Evolutionary conservation across 2,888 invertebrate genomes (phyloP).

Genomic region (Synanthedon formicaeformis): DNA sequence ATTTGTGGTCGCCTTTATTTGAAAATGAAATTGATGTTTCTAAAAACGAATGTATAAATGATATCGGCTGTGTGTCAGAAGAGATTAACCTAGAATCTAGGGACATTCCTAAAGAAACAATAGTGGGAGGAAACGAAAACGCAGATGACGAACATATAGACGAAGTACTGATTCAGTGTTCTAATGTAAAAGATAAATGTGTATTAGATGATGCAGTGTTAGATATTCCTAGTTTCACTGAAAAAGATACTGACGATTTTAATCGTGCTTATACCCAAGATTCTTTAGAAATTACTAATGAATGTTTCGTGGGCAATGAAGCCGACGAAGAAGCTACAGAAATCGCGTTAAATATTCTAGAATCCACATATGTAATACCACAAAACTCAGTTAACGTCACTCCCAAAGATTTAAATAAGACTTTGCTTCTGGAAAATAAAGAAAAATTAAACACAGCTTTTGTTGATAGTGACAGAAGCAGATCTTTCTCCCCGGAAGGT

Average conservation of each 20-base stretch:
- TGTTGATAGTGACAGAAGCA: conserved; percentile 23
- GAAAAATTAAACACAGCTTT: conserved; percentile 49
- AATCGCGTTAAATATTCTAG: conserved; percentile 6
- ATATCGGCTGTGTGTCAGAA: no score
- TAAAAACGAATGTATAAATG: no score
- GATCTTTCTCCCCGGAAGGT: conserved; percentile 34
- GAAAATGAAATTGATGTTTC: not conserved
- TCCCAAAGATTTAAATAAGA: conserved; percentile 14
- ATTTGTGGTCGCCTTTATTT: conserved; percentile 19
- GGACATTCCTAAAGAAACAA: not conserved
- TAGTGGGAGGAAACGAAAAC: not conserved
- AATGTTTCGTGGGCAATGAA: not conserved
- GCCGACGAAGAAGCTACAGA: conserved; percentile 6
- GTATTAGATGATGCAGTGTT: no score
- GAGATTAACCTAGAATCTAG: not conserved
- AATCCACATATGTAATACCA: conserved; percentile 9
- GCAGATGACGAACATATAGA: not conserved
- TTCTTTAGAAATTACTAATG: not conserved
- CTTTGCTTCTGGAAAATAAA: conserved; percentile 18
- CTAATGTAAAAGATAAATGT: not conserved
- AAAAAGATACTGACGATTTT: not conserved
- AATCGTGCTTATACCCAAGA: not conserved
- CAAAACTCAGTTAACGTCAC: conserved; percentile 5
- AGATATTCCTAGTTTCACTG: not conserved
- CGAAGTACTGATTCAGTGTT: not conserved